Percentiles rank a stretch among this genome's conserved stretches.
Evolutionary conservation across 2,113 vertebrate species (phyloP).

Genomic region (Neogobius melanostomus): DNA sequence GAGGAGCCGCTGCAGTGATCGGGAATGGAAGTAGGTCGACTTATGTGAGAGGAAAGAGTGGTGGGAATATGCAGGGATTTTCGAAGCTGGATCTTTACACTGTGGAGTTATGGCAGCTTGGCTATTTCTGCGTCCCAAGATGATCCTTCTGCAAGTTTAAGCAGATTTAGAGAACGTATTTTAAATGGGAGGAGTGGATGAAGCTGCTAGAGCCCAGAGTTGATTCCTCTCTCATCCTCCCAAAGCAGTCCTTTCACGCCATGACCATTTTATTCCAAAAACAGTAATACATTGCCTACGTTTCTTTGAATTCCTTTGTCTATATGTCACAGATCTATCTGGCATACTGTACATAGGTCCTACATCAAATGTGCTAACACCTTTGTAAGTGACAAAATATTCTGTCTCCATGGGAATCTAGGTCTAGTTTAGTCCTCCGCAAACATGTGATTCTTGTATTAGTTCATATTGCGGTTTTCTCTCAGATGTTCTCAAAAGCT

Average conservation of each 20-base stretch:
- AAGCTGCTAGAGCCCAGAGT: neutral
- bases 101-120: neutral
- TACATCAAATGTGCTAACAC: too few relatives aligned
- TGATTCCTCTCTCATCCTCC: neutral
- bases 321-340: neutral
- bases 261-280: neutral
- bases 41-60: conserved; percentile 19
- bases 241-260: neutral
- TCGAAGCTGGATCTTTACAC: conserved; percentile 9
- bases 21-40: conserved; percentile 54
- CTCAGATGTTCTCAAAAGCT: too few relatives aligned
- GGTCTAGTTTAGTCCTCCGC: too few relatives aligned
- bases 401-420: too few relatives aligned
- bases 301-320: neutral
- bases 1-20: conserved; percentile 20
- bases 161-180: neutral
- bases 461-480: too few relatives aligned
- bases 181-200: neutral
- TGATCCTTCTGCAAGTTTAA: conserved; percentile 1
- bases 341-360: neutral
- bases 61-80: conserved; percentile 9
- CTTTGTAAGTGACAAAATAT: too few relatives aligned
- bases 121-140: neutral
- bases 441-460: too few relatives aligned
- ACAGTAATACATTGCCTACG: neutral